phyloP scores from a whole-genome alignment of 2,888 invertebrate species.

The Eledona agricola region DNA sequence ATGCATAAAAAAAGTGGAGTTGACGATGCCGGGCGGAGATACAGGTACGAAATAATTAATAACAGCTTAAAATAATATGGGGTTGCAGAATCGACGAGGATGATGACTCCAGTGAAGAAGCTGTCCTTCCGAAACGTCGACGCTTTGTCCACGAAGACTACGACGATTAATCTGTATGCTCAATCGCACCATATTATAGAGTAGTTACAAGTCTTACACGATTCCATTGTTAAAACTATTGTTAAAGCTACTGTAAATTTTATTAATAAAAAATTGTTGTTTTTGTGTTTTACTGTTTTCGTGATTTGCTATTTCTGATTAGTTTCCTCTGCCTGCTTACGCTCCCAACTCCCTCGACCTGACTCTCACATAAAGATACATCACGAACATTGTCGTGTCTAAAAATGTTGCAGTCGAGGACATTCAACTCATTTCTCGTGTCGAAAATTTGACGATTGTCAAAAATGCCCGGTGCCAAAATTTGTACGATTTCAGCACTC shows the following conservation, averaged over 20 bases:
- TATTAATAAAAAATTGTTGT: too few relatives aligned
- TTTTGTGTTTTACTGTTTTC: too few relatives aligned
- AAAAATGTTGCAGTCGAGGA: slow-evolving; percentile 10
- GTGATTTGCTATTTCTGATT: too few relatives aligned
- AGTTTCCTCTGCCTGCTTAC: neutral
- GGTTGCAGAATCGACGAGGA: slow-evolving; percentile 41
- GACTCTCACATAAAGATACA: too few relatives aligned
- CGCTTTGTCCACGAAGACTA: slow-evolving; percentile 42
- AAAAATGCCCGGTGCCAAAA: slow-evolving; percentile 71
- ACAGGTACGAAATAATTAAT: slow-evolving; percentile 4
- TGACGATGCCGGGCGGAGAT: slow-evolving; percentile 31
- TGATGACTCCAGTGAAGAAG: slow-evolving; percentile 50
- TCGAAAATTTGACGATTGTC: slow-evolving; percentile 7
- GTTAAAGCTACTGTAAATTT: too few relatives aligned
- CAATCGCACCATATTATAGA: too few relatives aligned
- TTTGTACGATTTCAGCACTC: slow-evolving; percentile 73
- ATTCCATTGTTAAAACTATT: too few relatives aligned
- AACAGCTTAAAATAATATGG: slow-evolving; percentile 21
- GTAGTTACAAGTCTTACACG: too few relatives aligned
- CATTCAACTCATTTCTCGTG: slow-evolving; percentile 5
- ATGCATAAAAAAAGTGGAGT: slow-evolving; percentile 42
- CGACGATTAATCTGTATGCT: slow-evolving; percentile 23
- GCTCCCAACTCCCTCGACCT: neutral
- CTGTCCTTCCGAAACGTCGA: slow-evolving; percentile 40
- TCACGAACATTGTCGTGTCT: neutral